Base-by-base conservation (phyloP, 2,888 invertebrate species). In the Xylocampa areola region DNA sequence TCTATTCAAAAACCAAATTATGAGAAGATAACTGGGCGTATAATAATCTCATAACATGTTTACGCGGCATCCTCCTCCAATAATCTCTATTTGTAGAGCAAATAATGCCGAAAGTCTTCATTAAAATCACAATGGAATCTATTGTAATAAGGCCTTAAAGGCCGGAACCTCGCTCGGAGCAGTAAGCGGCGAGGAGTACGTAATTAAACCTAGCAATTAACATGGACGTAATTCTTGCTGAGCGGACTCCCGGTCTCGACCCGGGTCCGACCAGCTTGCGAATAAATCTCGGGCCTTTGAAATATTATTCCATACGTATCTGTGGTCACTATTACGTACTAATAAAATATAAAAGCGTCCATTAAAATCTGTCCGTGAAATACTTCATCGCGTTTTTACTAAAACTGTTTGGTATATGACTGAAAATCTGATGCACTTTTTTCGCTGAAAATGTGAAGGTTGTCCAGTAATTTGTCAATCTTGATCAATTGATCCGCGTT, bases 201-300 rank as follows among this genome's bases (percentile, higher is more conserved):
- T 76, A 78, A 82, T 80, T 77, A 80, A 76, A 79, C 69, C 68
- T 69, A 66, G 68, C 79, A 81, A 83, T 81, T 80, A 80, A 76
- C 73, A 74, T 70, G 64, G 68, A 65, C 62, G 70, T 80, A 74
- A 77, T 64, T 79, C 66, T 69, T 68, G 50, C 52, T 59, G 50
- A 59, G 50, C 29, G 16, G 37, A 35, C 25, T 53, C 40, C 16
- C 43, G 37, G 13, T 41, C n/a, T 23, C 30, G 0, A 19, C 23
- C 11, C 25, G 65, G 35, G 51, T 50, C 50, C 48, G 14, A 30
- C 23, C 41, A 36, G 37, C 48, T 43, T 40, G 41, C 36, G 35
- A 64, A 54, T 49, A 48, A 55, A 45, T 52, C 23, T 13, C 17
- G 39, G n/a, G 39, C 23, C 33, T 45, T 44, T 35, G 11, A 55